phyloP scores from a whole-genome alignment of 2,797 vertebrate genomes.

The Balearica regulorum region DNA sequence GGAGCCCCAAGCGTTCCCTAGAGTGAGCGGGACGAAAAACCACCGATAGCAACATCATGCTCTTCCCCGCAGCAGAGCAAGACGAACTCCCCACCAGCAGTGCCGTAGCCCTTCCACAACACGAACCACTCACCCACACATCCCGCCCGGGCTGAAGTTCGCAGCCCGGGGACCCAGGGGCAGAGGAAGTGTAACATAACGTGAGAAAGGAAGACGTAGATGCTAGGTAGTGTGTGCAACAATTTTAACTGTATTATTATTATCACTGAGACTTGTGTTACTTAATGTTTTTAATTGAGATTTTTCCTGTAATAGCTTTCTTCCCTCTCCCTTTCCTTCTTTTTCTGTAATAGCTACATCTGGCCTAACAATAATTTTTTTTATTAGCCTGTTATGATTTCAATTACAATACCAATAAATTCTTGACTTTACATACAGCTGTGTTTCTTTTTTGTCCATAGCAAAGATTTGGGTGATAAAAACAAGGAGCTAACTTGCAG shows the following conservation, averaged over 20 bases:
- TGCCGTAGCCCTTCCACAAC: not conserved
- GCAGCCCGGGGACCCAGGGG: not conserved
- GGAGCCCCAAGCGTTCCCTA: fast-evolving
- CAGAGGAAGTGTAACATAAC: fast-evolving
- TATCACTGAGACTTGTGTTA: not conserved
- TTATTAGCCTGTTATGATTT: not conserved
- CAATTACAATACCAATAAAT: not conserved
- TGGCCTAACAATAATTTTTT: not conserved
- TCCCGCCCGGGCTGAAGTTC: not conserved
- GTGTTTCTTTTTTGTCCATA: not conserved
- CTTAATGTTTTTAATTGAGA: not conserved
- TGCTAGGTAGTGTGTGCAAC: not conserved
- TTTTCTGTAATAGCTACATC: not conserved
- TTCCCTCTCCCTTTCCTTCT: not conserved
- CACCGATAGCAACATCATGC: fast-evolving
- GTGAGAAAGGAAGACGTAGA: fast-evolving
- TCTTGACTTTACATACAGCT: not conserved
- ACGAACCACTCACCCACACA: fast-evolving
- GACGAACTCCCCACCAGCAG: not conserved
- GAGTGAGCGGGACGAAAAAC: not conserved
- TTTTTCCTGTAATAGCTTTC: not conserved
- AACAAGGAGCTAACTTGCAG: not conserved
- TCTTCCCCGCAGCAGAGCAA: not conserved
- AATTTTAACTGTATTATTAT: not conserved
- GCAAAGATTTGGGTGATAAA: not conserved